phyloP scores from a whole-genome alignment of 2,888 invertebrate genomes.

The Plebejus melissa region DNA sequence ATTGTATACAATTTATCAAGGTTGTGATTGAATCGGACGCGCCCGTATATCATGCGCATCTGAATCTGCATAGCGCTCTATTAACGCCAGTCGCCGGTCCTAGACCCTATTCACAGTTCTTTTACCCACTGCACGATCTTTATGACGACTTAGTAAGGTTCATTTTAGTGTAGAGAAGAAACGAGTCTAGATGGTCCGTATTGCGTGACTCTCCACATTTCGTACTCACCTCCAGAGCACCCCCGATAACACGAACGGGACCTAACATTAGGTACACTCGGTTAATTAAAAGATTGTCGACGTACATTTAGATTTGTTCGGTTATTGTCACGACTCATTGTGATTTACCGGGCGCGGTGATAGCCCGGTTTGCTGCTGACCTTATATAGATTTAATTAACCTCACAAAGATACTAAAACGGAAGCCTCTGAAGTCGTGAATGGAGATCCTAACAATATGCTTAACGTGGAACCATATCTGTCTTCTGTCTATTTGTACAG shows the following conservation, averaged over 20 bases:
- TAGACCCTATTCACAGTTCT: neutral
- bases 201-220: conserved; percentile 72
- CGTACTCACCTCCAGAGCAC: conserved; percentile 52
- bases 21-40: conserved; percentile 33
- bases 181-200: conserved; percentile 31
- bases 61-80: conserved; percentile 39
- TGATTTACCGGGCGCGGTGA: conserved; percentile 35
- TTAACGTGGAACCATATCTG: neutral
- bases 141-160: neutral
- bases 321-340: conserved; percentile 49
- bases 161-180: neutral
- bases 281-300: conserved; percentile 57
- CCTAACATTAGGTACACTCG: conserved; percentile 46
- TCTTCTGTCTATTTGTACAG: neutral
- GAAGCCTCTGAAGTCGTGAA: conserved; percentile 13
- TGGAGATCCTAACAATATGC: conserved; percentile 17
- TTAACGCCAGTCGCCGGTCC: conserved; percentile 35
- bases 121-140: neutral
- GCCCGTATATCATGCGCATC: conserved; percentile 42
- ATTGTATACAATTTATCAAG: conserved; percentile 32
- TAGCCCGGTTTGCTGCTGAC: conserved; percentile 21
- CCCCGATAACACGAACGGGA: conserved; percentile 53
- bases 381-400: conserved; percentile 29
- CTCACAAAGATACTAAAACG: conserved; percentile 21
- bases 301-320: conserved; percentile 50